Conservation (phyloP, 2,888 invertebrate genomes). For the Deilephila elpenor region DNA sequence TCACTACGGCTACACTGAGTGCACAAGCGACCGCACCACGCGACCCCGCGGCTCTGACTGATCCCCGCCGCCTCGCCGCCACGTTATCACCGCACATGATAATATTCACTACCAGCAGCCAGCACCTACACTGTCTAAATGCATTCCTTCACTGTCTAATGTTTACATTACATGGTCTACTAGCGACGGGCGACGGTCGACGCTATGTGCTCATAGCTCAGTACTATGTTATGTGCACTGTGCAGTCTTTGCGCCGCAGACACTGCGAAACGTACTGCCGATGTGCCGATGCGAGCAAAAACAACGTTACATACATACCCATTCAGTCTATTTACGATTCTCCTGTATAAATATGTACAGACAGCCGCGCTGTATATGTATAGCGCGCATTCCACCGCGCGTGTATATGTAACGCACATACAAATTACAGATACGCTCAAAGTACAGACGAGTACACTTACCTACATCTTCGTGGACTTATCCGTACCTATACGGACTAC, state of each 20-base stretch:
- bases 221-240: constrained; percentile 22
- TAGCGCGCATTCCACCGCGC: constrained; percentile 78
- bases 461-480: constrained; percentile 13
- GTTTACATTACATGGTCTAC: constrained; percentile 80
- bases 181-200: constrained; percentile 49
- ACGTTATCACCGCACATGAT: constrained; percentile 84
- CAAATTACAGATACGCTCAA: constrained; percentile 60
- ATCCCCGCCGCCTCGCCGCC: constrained; percentile 73
- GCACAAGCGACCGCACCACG: constrained; percentile 79
- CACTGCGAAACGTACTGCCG: constrained; percentile 69
- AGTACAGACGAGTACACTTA: constrained; percentile 23
- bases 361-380: constrained; percentile 63
- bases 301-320: constrained; percentile 73
- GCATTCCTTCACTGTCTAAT: constrained; percentile 80
- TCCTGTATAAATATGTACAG: constrained; percentile 72
- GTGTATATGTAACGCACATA: constrained; percentile 65
- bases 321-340: constrained; percentile 84
- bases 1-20: constrained; percentile 67
- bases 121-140: constrained; percentile 79
- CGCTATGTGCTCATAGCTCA: constrained; percentile 2
- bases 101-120: constrained; percentile 80
- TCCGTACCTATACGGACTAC: constrained; percentile 16
- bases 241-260: constrained; percentile 59
- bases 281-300: constrained; percentile 67
- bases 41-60: constrained; percentile 83